These are phyloP conservation scores for Eulemur mongoz DNA, from an alignment of 2,797 vertebrate genomes.

Conservation along the genomic window DNA sequence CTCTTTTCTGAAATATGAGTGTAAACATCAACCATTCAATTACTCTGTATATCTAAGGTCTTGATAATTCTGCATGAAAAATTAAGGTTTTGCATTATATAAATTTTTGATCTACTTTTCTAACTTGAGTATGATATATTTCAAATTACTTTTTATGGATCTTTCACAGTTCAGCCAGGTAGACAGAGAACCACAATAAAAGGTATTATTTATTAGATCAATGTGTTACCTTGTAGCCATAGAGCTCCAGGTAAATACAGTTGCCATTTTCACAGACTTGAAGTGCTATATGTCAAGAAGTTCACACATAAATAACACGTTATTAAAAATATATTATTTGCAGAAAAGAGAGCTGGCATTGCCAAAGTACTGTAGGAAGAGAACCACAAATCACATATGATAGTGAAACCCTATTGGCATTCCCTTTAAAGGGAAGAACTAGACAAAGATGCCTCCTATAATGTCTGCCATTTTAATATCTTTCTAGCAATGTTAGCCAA, in stretches of 20 bases:
- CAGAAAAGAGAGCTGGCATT: background rate
- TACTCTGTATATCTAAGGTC: background rate
- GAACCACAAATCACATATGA: background rate
- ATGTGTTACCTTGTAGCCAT: background rate
- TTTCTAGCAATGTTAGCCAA: background rate
- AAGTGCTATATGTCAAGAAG: background rate
- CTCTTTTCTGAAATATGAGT: background rate
- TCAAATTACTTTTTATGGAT: slow-evolving; percentile 5
- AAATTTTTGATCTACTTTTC: slow-evolving; percentile 28
- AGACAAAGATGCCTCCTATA: background rate
- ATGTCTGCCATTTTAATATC: background rate
- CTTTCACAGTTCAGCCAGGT: slow-evolving; percentile 5
- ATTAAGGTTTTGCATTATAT: background rate
- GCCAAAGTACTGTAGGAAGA: background rate
- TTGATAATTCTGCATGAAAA: background rate
- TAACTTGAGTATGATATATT: slow-evolving; percentile 17
- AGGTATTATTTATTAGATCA: background rate
- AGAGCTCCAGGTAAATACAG: background rate
- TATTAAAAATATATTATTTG: background rate
- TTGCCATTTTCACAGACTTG: background rate
- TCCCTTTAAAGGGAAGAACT: background rate
- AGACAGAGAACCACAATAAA: background rate
- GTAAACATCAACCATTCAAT: background rate
- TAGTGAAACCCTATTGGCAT: background rate
- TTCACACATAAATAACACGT: background rate